Evolutionary conservation across 2,888 invertebrate species (phyloP).

Genomic region (Gastracanthus pulcherrimus): DNA sequence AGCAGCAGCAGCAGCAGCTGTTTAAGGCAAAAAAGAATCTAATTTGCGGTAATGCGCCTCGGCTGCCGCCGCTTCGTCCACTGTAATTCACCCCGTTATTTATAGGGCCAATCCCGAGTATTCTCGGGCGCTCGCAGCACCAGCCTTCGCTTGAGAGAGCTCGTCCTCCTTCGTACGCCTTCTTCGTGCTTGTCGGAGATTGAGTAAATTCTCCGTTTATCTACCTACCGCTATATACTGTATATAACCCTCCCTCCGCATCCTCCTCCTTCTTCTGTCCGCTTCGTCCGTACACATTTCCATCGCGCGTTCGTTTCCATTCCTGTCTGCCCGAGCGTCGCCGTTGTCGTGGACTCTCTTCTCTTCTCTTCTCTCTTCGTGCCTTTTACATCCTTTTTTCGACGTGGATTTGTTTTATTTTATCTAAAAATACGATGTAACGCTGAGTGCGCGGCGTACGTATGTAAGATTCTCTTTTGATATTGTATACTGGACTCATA

Average conservation of each 20-base stretch:
- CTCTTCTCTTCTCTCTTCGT: neutral
- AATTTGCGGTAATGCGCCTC: slow-evolving; percentile 64
- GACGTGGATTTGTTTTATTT: slow-evolving; percentile 12
- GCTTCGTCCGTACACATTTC: too few relatives aligned
- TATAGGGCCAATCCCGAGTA: slow-evolving; percentile 60
- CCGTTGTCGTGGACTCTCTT: too few relatives aligned
- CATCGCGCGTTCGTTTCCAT: slow-evolving; percentile 22
- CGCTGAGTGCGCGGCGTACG: neutral
- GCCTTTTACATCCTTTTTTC: neutral
- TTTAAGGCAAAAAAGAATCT: slow-evolving; percentile 60
- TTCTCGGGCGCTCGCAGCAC: too few relatives aligned
- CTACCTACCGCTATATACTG: slow-evolving; percentile 52
- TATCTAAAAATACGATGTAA: slow-evolving; percentile 40
- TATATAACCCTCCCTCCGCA: slow-evolving; percentile 35
- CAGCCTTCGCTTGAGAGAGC: slow-evolving; percentile 27
- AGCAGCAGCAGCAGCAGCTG: slow-evolving; percentile 23
- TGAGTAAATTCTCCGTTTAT: slow-evolving; percentile 65
- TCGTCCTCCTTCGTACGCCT: slow-evolving; percentile 15
- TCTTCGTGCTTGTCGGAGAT: slow-evolving; percentile 62
- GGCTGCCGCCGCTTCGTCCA: slow-evolving; percentile 24
- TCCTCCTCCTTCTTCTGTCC: neutral
- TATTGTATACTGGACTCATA: too few relatives aligned
- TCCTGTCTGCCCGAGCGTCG: slow-evolving; percentile 13
- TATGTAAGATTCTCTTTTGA: too few relatives aligned
- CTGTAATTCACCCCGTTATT: slow-evolving; percentile 62